A percentile compares a stretch with the other conserved stretches of the same genome.
Evolutionary conservation across 2,888 invertebrate species (phyloP).

Genomic region (Acholoe squamosa): DNA sequence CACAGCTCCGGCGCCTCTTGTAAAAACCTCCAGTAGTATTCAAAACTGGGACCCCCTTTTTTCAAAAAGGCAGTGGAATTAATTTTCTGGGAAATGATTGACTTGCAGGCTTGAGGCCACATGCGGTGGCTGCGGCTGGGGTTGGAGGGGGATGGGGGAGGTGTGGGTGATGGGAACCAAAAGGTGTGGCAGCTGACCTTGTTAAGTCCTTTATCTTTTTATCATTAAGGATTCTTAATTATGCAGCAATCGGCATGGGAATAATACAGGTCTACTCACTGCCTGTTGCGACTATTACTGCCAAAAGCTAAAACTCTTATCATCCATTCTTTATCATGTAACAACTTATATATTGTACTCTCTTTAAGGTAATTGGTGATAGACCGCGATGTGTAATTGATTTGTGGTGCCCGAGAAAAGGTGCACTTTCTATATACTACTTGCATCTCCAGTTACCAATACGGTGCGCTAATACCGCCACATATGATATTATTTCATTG

Average conservation of each 20-base stretch:
- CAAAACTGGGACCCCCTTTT: background rate
- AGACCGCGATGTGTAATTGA: background rate
- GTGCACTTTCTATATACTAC: background rate
- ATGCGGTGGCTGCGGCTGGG: background rate
- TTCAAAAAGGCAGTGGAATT: constrained; percentile 18
- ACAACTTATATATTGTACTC: too few species aligned
- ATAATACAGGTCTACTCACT: background rate
- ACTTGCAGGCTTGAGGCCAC: constrained; percentile 16
- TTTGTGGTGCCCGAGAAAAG: background rate
- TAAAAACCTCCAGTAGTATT: constrained; percentile 18
- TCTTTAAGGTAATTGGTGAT: too few species aligned
- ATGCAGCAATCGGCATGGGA: too few species aligned
- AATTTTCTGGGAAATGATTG: constrained; percentile 22
- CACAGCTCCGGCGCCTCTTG: background rate
- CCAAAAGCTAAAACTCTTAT: too few species aligned
- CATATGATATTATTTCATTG: too few species aligned
- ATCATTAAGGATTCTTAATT: too few species aligned
- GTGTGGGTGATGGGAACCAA: background rate
- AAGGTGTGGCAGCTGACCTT: constrained; percentile 31
- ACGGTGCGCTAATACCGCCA: too few species aligned
- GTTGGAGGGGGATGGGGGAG: too few species aligned
- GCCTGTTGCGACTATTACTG: background rate
- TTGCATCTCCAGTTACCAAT: background rate
- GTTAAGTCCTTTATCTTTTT: constrained; percentile 9
- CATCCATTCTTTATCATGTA: too few species aligned